Evolutionary conservation across 2,113 vertebrate genomes (phyloP).

Genomic region (Rostratula benghalensis): DNA sequence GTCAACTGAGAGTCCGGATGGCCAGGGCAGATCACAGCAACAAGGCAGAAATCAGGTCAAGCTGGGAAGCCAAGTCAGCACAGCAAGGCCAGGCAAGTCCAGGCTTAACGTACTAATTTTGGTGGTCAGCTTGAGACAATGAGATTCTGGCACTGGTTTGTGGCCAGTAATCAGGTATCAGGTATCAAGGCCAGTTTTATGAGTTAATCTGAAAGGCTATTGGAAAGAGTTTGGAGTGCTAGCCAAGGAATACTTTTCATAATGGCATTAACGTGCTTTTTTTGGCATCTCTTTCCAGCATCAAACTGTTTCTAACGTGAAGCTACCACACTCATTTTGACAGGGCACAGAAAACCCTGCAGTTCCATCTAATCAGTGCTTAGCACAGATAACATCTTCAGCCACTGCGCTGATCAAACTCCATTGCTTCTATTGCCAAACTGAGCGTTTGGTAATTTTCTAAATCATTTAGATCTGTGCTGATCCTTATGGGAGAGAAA

Average conservation of each 20-base stretch:
- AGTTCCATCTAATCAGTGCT: neutral
- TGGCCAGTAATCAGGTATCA: neutral
- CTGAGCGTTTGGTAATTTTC: neutral
- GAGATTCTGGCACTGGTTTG: neutral
- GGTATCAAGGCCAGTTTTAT: neutral
- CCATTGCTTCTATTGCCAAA: neutral
- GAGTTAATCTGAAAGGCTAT: neutral
- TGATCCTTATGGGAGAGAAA: neutral
- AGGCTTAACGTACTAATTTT: neutral
- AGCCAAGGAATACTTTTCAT: neutral
- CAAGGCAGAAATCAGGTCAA: neutral
- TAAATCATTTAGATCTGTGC: neutral
- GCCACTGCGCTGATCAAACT: neutral
- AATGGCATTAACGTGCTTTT: neutral
- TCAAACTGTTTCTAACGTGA: neutral
- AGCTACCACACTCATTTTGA: neutral
- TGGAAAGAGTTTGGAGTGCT: neutral
- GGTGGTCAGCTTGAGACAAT: neutral
- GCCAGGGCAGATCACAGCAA: neutral
- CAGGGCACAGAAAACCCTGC: neutral
- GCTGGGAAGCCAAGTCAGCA: neutral
- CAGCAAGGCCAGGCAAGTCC: neutral
- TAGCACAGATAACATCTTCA: neutral
- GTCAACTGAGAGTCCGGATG: neutral
- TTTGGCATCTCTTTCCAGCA: neutral